phyloP scores from a whole-genome alignment of 2,888 invertebrate species.

The Leptinotarsa tumamoca region DNA sequence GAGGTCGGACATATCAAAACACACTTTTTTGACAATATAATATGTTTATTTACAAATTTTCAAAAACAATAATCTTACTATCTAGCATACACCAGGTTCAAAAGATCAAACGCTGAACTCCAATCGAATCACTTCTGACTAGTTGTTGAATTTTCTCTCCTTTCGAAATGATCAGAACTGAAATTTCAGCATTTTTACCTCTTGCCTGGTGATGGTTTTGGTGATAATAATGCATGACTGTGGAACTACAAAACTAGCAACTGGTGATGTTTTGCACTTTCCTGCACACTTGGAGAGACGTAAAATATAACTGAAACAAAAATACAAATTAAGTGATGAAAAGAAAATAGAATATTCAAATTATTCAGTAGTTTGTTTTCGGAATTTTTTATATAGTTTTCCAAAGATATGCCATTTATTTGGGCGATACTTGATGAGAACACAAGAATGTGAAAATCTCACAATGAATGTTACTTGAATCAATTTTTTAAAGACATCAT shows the following conservation, averaged over 20 bases:
- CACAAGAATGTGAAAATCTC: no score
- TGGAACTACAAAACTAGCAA: conserved; percentile 45
- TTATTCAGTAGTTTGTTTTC: neutral
- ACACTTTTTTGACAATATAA: neutral
- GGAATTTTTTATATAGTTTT: no score
- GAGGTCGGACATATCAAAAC: neutral
- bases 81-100: conserved; percentile 20
- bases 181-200: neutral
- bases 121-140: conserved; percentile 8
- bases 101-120: conserved; percentile 16
- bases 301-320: conserved; percentile 31
- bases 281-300: conserved; percentile 24
- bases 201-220: neutral
- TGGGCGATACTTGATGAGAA: no score
- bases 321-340: neutral
- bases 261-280: conserved; percentile 43
- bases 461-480: no score
- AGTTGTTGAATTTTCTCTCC: conserved; percentile 2
- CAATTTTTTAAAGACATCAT: rapidly evolving
- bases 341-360: neutral
- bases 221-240: conserved; percentile 25
- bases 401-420: no score
- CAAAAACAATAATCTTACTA: conserved; percentile 7
- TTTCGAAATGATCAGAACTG: neutral
- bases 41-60: conserved; percentile 24